Base-by-base conservation (phyloP, 2,113 vertebrate species). In the Euleptes europaea region DNA sequence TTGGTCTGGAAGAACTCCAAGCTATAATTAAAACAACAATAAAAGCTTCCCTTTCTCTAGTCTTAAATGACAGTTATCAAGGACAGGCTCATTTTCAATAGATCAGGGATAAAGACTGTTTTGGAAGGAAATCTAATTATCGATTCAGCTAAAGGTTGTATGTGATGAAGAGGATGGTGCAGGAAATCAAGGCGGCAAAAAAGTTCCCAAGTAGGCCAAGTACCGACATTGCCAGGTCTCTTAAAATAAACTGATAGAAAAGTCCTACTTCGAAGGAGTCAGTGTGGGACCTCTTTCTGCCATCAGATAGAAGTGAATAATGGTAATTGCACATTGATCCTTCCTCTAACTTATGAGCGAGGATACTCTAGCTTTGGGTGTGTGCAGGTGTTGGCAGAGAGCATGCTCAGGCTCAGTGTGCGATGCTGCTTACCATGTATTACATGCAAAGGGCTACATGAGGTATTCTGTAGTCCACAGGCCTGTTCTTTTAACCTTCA, bases 401-500 rank as follows among this genome's bases (percentile, higher is more conserved):
- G 42, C 35, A 40, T 63, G 78, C 82, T n/a, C 6, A 81, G 79
- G 81, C 67, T 85, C 77, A 71, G 73, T 7, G 10, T 78, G 78
- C 63, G 40, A 2, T 42, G 21, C 23, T 35, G 17, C 6, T 83
- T 26, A 80, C 31, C 60, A 0, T 26, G 60, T 66, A 40, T 86
- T 77, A 33, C 40, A 19, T 3, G 19, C 72, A 44, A 85, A 42
- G 2, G 0, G n/a, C 23, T 71, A 83, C 51, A 93, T 84, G 67
- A 69, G 78, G 40, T 15, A 4, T 85, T 92, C 84, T 92, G 66
- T 14, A 9, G 26, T 67, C 91, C 91, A 33, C 19, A 88, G 76
- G 26, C 80, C 92, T 93, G 93, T 92, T 95, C 92, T 93, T 94
- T 95, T 96, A 94, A 95, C 96, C 96, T 96, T 97, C 95, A 95